These are phyloP conservation scores for Agrotis segetum DNA, from an alignment of 2,888 invertebrate species.

Conservation along the genomic window DNA sequence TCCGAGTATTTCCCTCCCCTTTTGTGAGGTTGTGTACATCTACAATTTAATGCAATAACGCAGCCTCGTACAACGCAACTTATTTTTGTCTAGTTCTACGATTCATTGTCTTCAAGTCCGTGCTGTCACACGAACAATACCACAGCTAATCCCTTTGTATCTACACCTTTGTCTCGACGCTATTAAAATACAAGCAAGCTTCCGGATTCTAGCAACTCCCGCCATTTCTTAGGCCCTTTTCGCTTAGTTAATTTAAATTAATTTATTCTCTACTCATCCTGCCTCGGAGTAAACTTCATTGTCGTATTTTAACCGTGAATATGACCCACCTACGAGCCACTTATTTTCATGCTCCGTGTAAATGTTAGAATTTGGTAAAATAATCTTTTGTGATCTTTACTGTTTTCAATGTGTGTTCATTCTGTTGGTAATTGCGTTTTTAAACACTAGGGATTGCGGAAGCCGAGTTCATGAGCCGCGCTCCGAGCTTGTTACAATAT, in stretches of 20 bases:
- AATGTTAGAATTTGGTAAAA: conserved; percentile 58
- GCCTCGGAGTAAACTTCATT: conserved; percentile 76
- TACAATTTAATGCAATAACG: conserved; percentile 49
- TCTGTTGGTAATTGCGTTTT: conserved; percentile 37
- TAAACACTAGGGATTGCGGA: conserved; percentile 35
- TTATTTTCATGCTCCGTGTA: conserved; percentile 58
- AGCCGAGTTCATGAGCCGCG: conserved; percentile 21
- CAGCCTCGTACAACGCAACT: conserved; percentile 49
- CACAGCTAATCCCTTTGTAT: conserved; percentile 83
- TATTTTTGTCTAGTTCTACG: conserved; percentile 66
- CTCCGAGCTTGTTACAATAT: conserved; percentile 32
- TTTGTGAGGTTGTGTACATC: conserved; percentile 23
- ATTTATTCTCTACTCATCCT: conserved; percentile 84
- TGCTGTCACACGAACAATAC: conserved; percentile 76
- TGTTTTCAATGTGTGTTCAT: conserved; percentile 48
- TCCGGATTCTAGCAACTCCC: conserved; percentile 81
- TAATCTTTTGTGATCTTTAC: conserved; percentile 56
- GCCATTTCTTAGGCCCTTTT: conserved; percentile 86
- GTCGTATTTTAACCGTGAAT: conserved; percentile 72
- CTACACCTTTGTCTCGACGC: conserved; percentile 83
- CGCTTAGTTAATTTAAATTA: conserved; percentile 88
- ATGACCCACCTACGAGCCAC: conserved; percentile 64
- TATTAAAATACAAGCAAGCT: conserved; percentile 84
- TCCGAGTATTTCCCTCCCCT: conserved; percentile 10
- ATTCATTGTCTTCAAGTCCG: conserved; percentile 70